These are phyloP conservation scores for Rhombomys opimus DNA, from an alignment of 2,113 vertebrate genomes.

Conservation along the genomic window DNA sequence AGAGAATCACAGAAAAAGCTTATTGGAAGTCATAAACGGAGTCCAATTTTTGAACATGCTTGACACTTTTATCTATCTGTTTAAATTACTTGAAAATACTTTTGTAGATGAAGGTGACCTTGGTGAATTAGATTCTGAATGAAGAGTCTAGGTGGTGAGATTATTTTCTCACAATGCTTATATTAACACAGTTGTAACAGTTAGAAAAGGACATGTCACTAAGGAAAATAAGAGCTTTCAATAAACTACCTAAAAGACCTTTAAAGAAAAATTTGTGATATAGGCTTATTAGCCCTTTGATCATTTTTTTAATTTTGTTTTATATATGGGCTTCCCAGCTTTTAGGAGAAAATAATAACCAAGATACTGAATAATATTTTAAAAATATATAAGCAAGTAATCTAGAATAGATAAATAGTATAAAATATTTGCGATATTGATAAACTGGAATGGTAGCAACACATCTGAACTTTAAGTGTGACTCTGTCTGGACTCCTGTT, in stretches of 20 bases:
- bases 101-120: constrained; percentile 60
- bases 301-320: constrained; percentile 42
- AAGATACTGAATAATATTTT: neutral
- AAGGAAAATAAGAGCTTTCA: neutral
- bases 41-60: constrained; percentile 64
- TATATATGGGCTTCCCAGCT: neutral
- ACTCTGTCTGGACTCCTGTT: neutral
- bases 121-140: constrained; percentile 44
- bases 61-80: constrained; percentile 63
- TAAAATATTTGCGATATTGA: neutral
- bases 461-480: constrained; percentile 35
- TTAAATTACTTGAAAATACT: constrained; percentile 72
- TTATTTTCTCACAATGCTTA: constrained; percentile 39
- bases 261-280: constrained; percentile 54
- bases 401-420: neutral
- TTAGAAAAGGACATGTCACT: constrained; percentile 10
- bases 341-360: neutral
- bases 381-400: neutral
- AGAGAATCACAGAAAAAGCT: constrained; percentile 55
- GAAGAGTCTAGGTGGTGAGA: neutral
- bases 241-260: neutral
- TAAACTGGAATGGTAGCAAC: constrained; percentile 13
- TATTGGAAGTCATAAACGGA: constrained; percentile 65
- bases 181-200: constrained; percentile 44
- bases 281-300: neutral